Percentiles rank a stretch among this genome's conserved stretches.
Evolutionary conservation across 2,888 invertebrate species (phyloP).

Genomic region (Synanthedon formicaeformis): DNA sequence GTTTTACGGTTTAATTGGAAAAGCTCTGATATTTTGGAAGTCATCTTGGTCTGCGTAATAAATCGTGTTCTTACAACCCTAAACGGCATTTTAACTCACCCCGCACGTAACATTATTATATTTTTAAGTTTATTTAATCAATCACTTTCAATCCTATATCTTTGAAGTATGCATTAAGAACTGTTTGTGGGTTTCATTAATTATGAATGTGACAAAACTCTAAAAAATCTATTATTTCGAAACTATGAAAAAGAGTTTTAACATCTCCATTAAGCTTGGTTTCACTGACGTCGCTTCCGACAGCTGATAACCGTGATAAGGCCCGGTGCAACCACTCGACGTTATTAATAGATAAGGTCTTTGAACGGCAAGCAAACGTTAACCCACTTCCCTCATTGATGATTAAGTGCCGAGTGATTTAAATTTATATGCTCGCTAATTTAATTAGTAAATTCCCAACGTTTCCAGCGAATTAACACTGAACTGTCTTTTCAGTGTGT

Average conservation of each 20-base stretch:
- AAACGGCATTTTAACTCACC: no score
- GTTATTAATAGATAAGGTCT: background rate
- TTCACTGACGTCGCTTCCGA: background rate
- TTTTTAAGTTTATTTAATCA: no score
- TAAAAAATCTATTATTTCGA: background rate
- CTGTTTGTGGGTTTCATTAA: no score
- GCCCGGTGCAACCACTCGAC: background rate
- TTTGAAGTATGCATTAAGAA: no score
- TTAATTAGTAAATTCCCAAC: background rate
- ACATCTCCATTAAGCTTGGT: background rate
- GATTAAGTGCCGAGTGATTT: background rate
- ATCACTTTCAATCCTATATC: no score
- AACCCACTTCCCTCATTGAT: background rate
- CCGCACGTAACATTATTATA: no score
- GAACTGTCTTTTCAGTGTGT: background rate
- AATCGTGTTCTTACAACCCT: no score
- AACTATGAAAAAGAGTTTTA: background rate
- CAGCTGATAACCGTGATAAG: background rate
- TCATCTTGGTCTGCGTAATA: no score
- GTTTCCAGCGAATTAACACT: no score
- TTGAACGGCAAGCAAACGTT: background rate
- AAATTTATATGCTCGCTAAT: background rate
- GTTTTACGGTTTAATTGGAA: no score
- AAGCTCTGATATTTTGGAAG: no score
- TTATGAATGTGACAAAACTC: no score